Evolutionary conservation across 1,140 invertebrate genomes (phyloP).

Genomic region (Bombus impatiens): DNA sequence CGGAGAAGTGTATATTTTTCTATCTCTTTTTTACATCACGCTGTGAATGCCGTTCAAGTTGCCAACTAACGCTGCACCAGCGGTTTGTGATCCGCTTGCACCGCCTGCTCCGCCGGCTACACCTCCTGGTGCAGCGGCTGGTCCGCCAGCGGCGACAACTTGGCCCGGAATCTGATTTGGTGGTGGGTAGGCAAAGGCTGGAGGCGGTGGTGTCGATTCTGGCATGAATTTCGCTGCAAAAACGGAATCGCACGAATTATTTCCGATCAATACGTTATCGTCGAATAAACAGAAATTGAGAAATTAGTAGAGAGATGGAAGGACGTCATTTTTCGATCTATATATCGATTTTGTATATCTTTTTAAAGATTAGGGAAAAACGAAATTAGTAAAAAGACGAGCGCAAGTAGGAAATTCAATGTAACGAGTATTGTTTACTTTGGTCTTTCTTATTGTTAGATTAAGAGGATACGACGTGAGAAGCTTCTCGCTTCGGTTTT

Average conservation of each 20-base stretch:
- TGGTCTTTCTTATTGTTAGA: background rate
- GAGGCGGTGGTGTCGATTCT: slow-evolving; percentile 78
- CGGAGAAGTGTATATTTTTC: background rate
- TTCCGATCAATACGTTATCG: background rate
- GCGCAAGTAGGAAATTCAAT: background rate
- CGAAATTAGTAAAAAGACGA: background rate
- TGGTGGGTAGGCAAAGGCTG: slow-evolving; percentile 78
- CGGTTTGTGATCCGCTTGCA: slow-evolving; percentile 46
- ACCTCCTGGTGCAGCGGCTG: slow-evolving; percentile 32
- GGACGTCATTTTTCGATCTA: background rate
- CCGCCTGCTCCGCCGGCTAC: background rate
- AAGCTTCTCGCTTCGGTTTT: background rate
- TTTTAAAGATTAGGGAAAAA: background rate
- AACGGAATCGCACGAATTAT: slow-evolving; percentile 51
- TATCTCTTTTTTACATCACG: slow-evolving; percentile 59
- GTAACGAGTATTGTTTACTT: background rate
- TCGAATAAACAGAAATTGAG: background rate
- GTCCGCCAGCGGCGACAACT: slow-evolving; percentile 21
- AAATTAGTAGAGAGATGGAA: background rate
- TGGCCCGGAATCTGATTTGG: slow-evolving; percentile 55
- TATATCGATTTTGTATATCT: background rate
- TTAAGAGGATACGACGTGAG: background rate
- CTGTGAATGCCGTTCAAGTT: slow-evolving; percentile 53
- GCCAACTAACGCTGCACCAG: slow-evolving; percentile 66
- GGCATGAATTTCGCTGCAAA: slow-evolving; percentile 83